Base-by-base conservation (phyloP, 2,113 vertebrate species). In the Albula glossodonta region DNA sequence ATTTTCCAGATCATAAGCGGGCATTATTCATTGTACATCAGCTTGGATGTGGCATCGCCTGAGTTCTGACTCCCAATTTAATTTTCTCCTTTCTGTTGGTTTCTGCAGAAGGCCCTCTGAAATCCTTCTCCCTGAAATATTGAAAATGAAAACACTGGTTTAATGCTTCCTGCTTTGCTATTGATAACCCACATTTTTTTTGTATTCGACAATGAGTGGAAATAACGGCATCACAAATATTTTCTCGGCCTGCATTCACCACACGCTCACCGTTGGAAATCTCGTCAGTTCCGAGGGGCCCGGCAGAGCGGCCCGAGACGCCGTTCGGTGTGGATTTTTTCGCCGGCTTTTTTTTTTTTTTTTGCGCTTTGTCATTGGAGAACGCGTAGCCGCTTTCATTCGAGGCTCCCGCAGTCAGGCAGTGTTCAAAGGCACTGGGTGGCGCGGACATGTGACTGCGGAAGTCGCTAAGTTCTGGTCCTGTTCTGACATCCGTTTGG, bases 1-100 rank as follows among this genome's bases (percentile, higher is more conserved):
- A 77, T 86, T 78, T 86, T 83, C 74, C 51, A 86, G 80, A 78
- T 86, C 70, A 80, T 82, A 66, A 81, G 78, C 57, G n/a, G 77
- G 11, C 25, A 63, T 63, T 85, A 77, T 82, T 51, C 81, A 70
- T 60, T 57, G 41, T 22, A 49, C 48, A 8, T 51, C 22, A 22
- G 74, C 80, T 86, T 57, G 49, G 22, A 25, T 51, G 17, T 83
- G 78, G 57, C 60, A 49, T 83, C 80, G 56, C 78, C 70, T 52
- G n/a, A 82, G 81, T 86, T 82, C 63, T 52, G 51, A 51, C 63
- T 86, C 80, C 41, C 48, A 48, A 13, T 86, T 81, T 86, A 41
- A 82, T 82, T 82, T 56, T 81, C 60, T 41, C 25, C 63, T 31
- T 51, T 22, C 81, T 81, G 50, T 82, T 22, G 63, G 80, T 78